A percentile compares a stretch with the other conserved stretches of the same genome.
These are phyloP conservation scores for Oconnorella tubifera DNA, from an alignment of 2,888 invertebrate genomes.

Conservation along the genomic window DNA sequence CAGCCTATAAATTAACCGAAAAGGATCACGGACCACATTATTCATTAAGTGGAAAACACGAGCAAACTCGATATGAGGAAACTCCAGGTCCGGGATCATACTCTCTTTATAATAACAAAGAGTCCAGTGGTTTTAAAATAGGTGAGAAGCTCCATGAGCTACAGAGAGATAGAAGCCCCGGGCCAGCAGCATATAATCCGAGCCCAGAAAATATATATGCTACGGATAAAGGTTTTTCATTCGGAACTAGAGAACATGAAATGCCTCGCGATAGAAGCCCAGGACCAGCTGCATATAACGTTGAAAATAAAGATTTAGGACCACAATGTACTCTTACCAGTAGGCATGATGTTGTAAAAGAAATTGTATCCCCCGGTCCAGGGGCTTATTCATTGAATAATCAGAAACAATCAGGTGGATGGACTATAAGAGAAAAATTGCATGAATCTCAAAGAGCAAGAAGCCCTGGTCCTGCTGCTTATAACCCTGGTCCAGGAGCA, in stretches of 20 bases:
- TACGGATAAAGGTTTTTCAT: too few relatives aligned
- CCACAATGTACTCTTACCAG: background rate
- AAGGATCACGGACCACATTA: background rate
- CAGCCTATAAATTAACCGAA: background rate
- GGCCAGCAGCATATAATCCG: too few relatives aligned
- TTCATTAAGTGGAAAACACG: background rate
- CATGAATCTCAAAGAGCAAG: background rate
- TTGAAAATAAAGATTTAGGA: background rate
- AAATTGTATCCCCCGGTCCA: too few relatives aligned
- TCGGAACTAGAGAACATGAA: too few relatives aligned
- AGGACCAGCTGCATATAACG: constrained; percentile 1
- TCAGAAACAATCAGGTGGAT: background rate
- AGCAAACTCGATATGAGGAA: background rate
- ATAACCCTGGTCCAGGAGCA: constrained; percentile 4
- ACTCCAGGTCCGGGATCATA: background rate
- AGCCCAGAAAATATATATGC: too few relatives aligned
- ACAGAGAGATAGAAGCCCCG: too few relatives aligned
- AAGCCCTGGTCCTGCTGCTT: constrained; percentile 16
- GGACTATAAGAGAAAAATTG: constrained; percentile 9
- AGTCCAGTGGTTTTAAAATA: too few relatives aligned
- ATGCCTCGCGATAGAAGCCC: too few relatives aligned
- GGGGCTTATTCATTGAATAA: background rate
- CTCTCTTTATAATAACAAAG: background rate
- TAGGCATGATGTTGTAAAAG: too few relatives aligned
- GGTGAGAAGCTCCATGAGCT: background rate